Conservation (phyloP, 2,797 vertebrate species). For the Amblyraja radiata region DNA sequence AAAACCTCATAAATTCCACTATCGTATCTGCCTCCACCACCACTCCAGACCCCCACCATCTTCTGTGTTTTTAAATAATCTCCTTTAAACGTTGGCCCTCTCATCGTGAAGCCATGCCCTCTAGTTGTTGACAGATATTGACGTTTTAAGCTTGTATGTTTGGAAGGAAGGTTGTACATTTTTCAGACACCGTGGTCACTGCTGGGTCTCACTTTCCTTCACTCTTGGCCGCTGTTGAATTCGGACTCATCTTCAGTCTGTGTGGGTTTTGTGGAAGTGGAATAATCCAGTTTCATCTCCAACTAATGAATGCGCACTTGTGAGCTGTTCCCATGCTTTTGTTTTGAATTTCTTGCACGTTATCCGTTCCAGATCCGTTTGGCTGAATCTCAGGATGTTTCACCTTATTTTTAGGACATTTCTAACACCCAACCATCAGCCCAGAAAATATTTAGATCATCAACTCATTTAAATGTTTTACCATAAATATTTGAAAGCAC, state of each 20-base stretch:
- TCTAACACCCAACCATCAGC: background rate
- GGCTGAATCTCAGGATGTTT: background rate
- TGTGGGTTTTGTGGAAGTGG: background rate
- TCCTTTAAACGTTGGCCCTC: no score
- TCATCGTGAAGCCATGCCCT: no score
- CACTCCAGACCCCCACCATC: no score
- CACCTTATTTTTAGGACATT: background rate
- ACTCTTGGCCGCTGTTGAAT: background rate
- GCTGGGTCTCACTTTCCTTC: background rate
- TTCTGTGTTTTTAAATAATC: no score
- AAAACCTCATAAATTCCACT: no score
- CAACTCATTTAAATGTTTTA: background rate
- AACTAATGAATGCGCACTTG: background rate
- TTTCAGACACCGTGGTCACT: background rate
- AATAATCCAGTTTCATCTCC: background rate
- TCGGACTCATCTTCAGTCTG: background rate
- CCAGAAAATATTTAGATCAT: background rate
- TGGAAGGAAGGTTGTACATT: background rate
- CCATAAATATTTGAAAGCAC: background rate
- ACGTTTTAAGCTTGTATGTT: background rate
- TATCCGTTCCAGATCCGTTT: background rate
- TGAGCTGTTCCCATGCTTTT: background rate
- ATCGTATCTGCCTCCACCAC: no score
- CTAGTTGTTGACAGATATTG: no score
- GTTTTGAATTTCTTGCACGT: slow-evolving; percentile 23